Evolutionary conservation across 2,888 invertebrate genomes (phyloP).

Genomic region (Agonopterix subpropinquella): DNA sequence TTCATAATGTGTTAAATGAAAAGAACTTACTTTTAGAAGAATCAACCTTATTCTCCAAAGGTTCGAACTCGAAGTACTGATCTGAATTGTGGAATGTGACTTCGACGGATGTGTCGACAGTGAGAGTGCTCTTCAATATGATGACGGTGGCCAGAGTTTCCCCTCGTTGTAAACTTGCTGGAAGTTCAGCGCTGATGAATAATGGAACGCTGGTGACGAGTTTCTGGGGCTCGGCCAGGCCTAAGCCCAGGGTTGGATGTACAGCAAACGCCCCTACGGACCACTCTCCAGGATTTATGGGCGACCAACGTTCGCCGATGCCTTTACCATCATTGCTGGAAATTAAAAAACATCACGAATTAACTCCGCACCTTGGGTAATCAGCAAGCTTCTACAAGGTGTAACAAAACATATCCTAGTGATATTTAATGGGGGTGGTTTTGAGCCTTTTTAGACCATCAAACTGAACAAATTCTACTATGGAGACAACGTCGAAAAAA

Average conservation of each 20-base stretch:
- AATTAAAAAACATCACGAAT: background rate
- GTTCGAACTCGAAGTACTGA: constrained; percentile 87
- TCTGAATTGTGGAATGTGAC: constrained; percentile 89
- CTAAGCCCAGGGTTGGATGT: constrained; percentile 60
- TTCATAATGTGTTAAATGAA: background rate
- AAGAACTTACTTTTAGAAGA: constrained; percentile 79
- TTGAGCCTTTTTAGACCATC: no score
- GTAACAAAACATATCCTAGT: no score
- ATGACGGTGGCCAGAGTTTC: constrained; percentile 93
- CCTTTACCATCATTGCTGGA: constrained; percentile 58
- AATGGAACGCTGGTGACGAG: constrained; percentile 77
- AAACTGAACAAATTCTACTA: no score
- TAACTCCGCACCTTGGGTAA: no score
- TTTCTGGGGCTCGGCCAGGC: constrained; percentile 46
- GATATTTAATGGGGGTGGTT: no score
- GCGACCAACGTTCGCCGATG: constrained; percentile 52
- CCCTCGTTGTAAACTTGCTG: constrained; percentile 90
- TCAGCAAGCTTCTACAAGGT: no score
- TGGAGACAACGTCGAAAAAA: no score
- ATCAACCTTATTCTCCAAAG: constrained; percentile 84
- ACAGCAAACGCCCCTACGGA: constrained; percentile 63
- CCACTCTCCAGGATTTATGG: constrained; percentile 46
- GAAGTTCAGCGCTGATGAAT: constrained; percentile 89
- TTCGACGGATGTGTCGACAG: constrained; percentile 84
- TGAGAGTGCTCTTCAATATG: constrained; percentile 91